Evolutionary conservation across 2,113 vertebrate genomes (phyloP).

Genomic region (Cisticola juncidis): DNA sequence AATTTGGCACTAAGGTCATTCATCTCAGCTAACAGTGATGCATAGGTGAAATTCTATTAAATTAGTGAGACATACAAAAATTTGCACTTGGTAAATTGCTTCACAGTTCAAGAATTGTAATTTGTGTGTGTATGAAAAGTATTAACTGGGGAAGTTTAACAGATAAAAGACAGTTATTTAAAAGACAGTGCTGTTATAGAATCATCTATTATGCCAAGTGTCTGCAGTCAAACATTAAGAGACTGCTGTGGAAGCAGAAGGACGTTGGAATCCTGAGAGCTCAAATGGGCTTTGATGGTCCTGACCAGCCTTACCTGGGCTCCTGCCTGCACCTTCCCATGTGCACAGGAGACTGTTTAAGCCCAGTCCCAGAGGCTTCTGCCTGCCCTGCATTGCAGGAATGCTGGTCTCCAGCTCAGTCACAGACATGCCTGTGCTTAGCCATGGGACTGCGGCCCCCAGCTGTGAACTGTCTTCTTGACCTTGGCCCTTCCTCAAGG

Average conservation of each 20-base stretch:
- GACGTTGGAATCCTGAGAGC: background rate
- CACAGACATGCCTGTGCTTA: fast-evolving
- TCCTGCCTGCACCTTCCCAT: background rate
- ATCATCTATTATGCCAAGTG: fast-evolving
- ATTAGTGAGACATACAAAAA: background rate
- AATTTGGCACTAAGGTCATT: background rate
- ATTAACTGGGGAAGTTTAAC: background rate
- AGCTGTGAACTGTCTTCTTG: background rate
- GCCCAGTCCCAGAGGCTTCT: fast-evolving
- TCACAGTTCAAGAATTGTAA: background rate
- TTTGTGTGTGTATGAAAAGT: background rate
- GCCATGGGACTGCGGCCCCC: fast-evolving
- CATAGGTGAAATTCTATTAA: background rate
- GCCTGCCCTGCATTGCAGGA: fast-evolving
- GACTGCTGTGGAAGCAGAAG: background rate
- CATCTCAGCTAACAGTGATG: background rate
- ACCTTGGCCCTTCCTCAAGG: background rate
- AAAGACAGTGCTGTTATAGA: background rate
- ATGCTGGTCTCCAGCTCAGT: fast-evolving
- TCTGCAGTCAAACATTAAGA: background rate
- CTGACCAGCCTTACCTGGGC: background rate
- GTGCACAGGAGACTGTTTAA: background rate
- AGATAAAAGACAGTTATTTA: background rate
- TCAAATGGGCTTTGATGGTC: background rate
- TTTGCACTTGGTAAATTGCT: background rate